These are phyloP conservation scores for Synanthedon formicaeformis DNA, from an alignment of 2,888 invertebrate genomes.

Conservation along the genomic window DNA sequence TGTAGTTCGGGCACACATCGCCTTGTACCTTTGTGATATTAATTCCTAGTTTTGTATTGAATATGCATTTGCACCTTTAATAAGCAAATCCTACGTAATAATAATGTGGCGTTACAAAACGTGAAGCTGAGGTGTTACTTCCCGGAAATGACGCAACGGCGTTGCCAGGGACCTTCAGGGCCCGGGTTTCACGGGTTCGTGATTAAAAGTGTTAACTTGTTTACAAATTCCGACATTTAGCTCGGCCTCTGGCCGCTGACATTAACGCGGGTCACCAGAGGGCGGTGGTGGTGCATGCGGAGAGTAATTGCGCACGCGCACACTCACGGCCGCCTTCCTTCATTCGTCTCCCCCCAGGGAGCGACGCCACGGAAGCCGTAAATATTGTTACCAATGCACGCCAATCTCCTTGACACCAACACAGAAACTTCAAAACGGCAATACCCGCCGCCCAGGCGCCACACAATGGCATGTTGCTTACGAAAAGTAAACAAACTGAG, in stretches of 20 bases:
- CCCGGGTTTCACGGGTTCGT: slow-evolving; percentile 18
- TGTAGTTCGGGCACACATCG: too few species aligned
- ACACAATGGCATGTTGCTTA: slow-evolving; percentile 7
- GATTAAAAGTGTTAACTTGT: slow-evolving; percentile 22
- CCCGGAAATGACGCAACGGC: slow-evolving; percentile 30
- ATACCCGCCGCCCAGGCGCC: slow-evolving; percentile 12
- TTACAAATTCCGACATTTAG: slow-evolving; percentile 26
- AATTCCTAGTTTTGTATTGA: not conserved
- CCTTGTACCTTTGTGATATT: not conserved
- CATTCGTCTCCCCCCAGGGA: slow-evolving; percentile 9
- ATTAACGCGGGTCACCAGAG: slow-evolving; percentile 22
- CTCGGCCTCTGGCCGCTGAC: slow-evolving; percentile 23
- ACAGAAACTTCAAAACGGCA: not conserved
- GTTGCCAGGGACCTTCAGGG: slow-evolving; percentile 14
- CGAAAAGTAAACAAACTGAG: slow-evolving; percentile 29
- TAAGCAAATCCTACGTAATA: not conserved
- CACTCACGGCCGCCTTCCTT: slow-evolving; percentile 11
- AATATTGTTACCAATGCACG: slow-evolving; percentile 1
- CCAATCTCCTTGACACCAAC: slow-evolving; percentile 3
- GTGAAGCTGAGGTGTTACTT: slow-evolving; percentile 28
- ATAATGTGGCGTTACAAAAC: not conserved
- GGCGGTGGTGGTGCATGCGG: not conserved
- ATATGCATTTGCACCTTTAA: not conserved
- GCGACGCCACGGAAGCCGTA: slow-evolving; percentile 7
- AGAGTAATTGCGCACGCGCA: slow-evolving; percentile 15